These are phyloP conservation scores for Ceratitis capitata DNA, from an alignment of 1,140 invertebrate species.

Conservation along the genomic window DNA sequence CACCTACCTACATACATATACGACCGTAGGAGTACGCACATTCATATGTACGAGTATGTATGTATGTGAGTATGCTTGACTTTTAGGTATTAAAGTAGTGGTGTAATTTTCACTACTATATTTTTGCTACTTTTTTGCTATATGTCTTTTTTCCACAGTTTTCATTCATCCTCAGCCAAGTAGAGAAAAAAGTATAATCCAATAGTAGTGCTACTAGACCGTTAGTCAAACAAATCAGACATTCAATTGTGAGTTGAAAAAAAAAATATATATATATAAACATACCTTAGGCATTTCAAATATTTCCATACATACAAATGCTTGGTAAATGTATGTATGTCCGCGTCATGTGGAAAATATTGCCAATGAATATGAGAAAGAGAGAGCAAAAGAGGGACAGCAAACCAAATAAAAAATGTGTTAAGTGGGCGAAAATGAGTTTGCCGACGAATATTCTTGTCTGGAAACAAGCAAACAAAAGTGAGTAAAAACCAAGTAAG, in stretches of 20 bases:
- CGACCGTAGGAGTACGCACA: not conserved
- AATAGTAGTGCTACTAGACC: not conserved
- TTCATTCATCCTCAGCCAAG: no score
- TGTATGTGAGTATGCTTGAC: not conserved
- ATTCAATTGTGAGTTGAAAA: no score
- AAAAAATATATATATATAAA: no score
- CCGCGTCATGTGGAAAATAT: conserved; percentile 19
- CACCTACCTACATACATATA: not conserved
- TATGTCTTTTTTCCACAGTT: not conserved
- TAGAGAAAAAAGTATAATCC: not conserved
- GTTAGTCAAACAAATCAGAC: not conserved
- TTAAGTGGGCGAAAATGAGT: conserved; percentile 35
- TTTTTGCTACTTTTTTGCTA: not conserved
- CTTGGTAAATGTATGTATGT: not conserved
- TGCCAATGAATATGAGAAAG: not conserved
- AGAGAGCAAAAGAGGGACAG: not conserved
- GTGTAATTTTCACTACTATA: not conserved
- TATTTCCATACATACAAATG: no score
- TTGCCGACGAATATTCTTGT: conserved; percentile 16
- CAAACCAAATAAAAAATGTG: not conserved
- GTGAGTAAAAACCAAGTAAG: not conserved
- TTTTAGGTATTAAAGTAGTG: not conserved
- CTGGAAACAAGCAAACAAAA: not conserved
- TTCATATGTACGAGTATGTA: not conserved
- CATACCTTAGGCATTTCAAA: no score